phyloP scores from a whole-genome alignment of 2,888 invertebrate genomes.

The Trachelus stipa region DNA sequence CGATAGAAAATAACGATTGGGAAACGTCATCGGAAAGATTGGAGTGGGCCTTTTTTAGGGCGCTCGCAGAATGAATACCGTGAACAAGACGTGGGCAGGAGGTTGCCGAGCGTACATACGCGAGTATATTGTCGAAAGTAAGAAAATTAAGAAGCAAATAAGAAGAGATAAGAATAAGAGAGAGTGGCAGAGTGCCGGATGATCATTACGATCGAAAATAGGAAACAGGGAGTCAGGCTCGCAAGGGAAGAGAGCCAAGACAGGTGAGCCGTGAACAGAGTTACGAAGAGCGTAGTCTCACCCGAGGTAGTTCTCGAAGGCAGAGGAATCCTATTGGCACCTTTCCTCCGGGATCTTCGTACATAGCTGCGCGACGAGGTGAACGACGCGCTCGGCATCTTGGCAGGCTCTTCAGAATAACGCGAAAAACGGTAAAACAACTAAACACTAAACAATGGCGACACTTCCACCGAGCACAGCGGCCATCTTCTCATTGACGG shows the following conservation, averaged over 20 bases:
- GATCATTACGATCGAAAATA: slow-evolving; percentile 63
- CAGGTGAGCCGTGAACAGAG: slow-evolving; percentile 12
- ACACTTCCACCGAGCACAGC: slow-evolving; percentile 82
- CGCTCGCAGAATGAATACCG: background rate
- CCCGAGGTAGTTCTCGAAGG: slow-evolving; percentile 85
- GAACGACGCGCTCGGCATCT: slow-evolving; percentile 96
- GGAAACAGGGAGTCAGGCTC: background rate
- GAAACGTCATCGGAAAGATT: background rate
- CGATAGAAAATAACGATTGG: background rate
- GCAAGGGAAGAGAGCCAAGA: background rate
- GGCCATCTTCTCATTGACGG: slow-evolving; percentile 75
- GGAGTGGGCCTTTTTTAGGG: background rate
- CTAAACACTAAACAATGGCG: slow-evolving; percentile 81
- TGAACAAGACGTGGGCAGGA: slow-evolving; percentile 4
- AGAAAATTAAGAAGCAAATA: slow-evolving; percentile 17
- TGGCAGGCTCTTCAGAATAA: slow-evolving; percentile 61
- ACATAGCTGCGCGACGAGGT: slow-evolving; percentile 93
- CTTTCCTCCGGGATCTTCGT: slow-evolving; percentile 92
- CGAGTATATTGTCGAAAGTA: slow-evolving; percentile 21
- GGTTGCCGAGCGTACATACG: slow-evolving; percentile 2
- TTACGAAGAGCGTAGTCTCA: slow-evolving; percentile 65
- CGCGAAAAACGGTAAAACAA: slow-evolving; percentile 44
- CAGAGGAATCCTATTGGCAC: slow-evolving; percentile 86
- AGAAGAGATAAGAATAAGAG: slow-evolving; percentile 24
- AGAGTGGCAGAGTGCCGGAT: slow-evolving; percentile 44